A percentile compares a stretch with the other conserved stretches of the same genome.
Conservation (phyloP, 2,888 invertebrate genomes). For the Lycia hirtaria region DNA sequence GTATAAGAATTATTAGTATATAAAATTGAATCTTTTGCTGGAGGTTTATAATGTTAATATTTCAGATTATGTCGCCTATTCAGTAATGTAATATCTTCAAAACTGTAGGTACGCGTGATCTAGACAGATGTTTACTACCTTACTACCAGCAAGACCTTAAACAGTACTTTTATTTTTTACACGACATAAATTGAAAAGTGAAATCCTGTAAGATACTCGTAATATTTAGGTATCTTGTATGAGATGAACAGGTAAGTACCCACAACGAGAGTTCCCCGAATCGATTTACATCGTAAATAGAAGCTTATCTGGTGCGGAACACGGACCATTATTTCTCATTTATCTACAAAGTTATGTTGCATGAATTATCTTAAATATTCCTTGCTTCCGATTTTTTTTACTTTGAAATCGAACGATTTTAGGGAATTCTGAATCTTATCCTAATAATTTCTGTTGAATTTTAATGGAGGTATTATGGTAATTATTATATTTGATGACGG, state of each 20-base stretch:
- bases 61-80: too few relatives aligned
- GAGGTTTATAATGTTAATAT: too few relatives aligned
- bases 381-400: conserved; percentile 9
- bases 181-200: too few relatives aligned
- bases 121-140: too few relatives aligned
- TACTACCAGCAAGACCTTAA: too few relatives aligned
- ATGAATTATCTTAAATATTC: conserved; percentile 18
- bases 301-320: conserved; percentile 18
- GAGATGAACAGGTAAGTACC: neutral
- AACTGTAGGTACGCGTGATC: too few relatives aligned
- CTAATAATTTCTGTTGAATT: conserved; percentile 2
- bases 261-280: neutral
- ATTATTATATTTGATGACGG: neutral
- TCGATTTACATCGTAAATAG: conserved; percentile 18
- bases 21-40: too few relatives aligned
- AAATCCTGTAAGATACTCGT: too few relatives aligned
- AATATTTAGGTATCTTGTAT: neutral
- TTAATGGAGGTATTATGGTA: conserved; percentile 1
- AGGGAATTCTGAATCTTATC: neutral
- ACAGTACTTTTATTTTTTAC: too few relatives aligned
- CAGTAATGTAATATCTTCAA: too few relatives aligned
- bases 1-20: too few relatives aligned
- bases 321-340: conserved; percentile 20
- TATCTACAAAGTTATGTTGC: conserved; percentile 25
- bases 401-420: conserved; percentile 4